phyloP scores from a whole-genome alignment of 2,797 vertebrate genomes.

The Sternotherus odoratus region DNA sequence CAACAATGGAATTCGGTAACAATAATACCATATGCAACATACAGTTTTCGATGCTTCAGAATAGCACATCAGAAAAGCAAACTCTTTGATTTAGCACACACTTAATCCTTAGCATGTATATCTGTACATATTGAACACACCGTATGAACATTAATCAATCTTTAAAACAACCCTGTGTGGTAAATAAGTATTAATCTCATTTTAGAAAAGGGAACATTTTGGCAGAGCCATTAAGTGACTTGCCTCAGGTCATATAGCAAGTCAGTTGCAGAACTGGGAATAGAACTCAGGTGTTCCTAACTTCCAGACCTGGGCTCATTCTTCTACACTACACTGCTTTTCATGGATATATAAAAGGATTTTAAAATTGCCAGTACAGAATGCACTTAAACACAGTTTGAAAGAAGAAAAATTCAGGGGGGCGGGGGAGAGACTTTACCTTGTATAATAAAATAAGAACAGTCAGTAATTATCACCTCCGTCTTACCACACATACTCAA shows the following conservation, averaged over 20 bases:
- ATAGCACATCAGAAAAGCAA: background rate
- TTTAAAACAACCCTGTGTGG: background rate
- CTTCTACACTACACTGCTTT: background rate
- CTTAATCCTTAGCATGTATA: background rate
- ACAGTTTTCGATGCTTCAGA: background rate
- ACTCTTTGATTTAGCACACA: background rate
- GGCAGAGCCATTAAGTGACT: background rate
- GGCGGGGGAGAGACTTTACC: background rate
- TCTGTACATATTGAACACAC: background rate
- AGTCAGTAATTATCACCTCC: conserved; percentile 32
- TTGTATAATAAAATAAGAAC: background rate
- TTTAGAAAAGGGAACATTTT: background rate
- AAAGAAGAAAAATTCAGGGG: background rate
- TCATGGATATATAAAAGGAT: background rate
- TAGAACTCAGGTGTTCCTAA: background rate
- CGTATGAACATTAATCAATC: background rate
- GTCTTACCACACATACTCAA: conserved; percentile 25
- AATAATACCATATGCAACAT: background rate
- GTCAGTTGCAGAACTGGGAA: background rate
- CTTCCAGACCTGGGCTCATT: background rate
- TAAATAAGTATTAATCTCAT: background rate
- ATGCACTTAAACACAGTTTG: background rate
- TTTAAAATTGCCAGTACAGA: background rate
- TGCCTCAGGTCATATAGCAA: background rate
- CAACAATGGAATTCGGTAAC: background rate